These are phyloP conservation scores for Falco naumanni DNA, from an alignment of 2,797 vertebrate species.

Conservation along the genomic window DNA sequence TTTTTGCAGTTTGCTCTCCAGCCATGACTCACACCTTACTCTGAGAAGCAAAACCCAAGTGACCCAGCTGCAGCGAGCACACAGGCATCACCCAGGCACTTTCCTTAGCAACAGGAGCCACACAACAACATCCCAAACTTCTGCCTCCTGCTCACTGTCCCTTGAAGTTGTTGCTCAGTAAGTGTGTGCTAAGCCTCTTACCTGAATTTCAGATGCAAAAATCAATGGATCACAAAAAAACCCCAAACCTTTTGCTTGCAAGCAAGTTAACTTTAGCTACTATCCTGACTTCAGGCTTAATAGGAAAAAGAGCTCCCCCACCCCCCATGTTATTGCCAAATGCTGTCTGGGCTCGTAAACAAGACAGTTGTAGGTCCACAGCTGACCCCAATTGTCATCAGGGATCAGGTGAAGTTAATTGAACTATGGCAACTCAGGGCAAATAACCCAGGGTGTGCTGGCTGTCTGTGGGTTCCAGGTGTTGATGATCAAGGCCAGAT, in stretches of 20 bases:
- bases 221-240: not conserved
- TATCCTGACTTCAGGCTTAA: not conserved
- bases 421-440: not conserved
- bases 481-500: not conserved
- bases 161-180: conserved; percentile 37
- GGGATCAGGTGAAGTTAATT: not conserved
- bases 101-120: conserved; percentile 71
- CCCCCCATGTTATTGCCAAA: not conserved
- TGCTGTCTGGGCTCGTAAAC: not conserved
- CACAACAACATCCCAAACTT: conserved; percentile 53
- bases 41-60: conserved; percentile 40
- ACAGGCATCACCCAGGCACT: conserved; percentile 39
- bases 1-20: not conserved
- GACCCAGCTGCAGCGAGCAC: conserved; percentile 37
- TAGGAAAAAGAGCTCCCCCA: not conserved
- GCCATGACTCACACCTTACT: not conserved
- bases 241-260: conserved; percentile 19
- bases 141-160: conserved; percentile 18
- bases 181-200: conserved; percentile 44
- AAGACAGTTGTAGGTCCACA: not conserved
- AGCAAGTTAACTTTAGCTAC: not conserved
- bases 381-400: not conserved
- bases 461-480: not conserved
- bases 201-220: conserved; percentile 42
- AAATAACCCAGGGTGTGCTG: not conserved